Percentiles rank a stretch among this genome's conserved stretches.
Evolutionary conservation across 2,797 vertebrate genomes (phyloP).

Genomic region (Tamandua tetradactyla): DNA sequence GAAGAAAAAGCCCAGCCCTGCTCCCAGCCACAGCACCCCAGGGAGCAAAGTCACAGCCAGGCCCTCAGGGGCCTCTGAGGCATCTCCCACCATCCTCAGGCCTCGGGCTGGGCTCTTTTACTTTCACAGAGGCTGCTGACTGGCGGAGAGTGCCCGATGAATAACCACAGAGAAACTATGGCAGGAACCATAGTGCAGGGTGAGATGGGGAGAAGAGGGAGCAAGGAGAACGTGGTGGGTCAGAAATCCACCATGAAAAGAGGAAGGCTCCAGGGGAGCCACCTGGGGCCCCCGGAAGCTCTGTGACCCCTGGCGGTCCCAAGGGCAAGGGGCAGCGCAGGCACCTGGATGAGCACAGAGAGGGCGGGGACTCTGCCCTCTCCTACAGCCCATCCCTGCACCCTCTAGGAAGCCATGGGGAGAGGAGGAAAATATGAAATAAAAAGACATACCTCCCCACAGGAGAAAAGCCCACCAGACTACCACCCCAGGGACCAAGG

Average conservation of each 20-base stretch:
- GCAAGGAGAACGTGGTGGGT: conserved; percentile 53
- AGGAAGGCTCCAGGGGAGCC: conserved; percentile 62
- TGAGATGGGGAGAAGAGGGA: conserved; percentile 68
- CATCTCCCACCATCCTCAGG: background rate
- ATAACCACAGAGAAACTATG: conserved; percentile 98
- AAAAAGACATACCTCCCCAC: background rate
- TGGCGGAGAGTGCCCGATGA: conserved; percentile 89
- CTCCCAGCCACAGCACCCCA: background rate
- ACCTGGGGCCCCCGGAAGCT: conserved; percentile 31
- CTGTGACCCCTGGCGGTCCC: background rate
- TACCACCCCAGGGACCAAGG: background rate
- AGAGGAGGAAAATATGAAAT: conserved; percentile 40
- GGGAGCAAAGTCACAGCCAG: background rate
- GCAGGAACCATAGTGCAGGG: conserved; percentile 76
- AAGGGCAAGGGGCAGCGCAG: background rate
- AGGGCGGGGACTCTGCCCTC: background rate
- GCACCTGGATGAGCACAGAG: background rate
- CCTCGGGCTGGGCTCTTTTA: conserved; percentile 83
- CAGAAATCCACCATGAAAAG: conserved; percentile 74
- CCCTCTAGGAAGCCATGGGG: conserved; percentile 49
- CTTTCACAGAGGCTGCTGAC: conserved; percentile 92
- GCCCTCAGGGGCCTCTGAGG: background rate
- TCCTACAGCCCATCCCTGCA: fast-evolving
- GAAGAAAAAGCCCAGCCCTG: background rate
- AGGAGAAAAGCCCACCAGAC: background rate